Evolutionary conservation across 2,888 invertebrate species (phyloP), one percentile per base, ranked within the genome.

Genomic region (Epirrita christyi): DNA sequence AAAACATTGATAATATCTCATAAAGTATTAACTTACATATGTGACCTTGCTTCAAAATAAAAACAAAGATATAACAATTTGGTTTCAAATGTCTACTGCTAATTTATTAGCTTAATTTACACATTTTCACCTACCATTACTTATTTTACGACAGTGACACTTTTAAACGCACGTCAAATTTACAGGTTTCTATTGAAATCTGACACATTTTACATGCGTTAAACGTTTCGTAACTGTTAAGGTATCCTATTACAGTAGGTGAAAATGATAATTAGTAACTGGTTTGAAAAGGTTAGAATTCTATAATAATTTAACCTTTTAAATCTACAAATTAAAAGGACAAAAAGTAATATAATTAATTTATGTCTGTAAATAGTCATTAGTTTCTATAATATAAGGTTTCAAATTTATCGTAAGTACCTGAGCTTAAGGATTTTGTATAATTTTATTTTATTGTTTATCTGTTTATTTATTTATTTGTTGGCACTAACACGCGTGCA

Each of bases 331-430:
- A 27, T 38, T 38, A 36, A 58, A 48, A 38, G 15, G 44, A 44
- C 38, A 52, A 42, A 45, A 44, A 10, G 29, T 38, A 21, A 44
- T 53, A 38, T 48, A 32, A 55, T 43, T 43, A 52, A 55, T 59
- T 32, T 59, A 54, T 54, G 8, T 54, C 38, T 64, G 66, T 67
- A 65, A 55, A 59, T 64, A 59, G 60, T 60, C 46, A 55, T 45
- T 60, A 57, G 55, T 49, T 44, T 60, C 36, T 58, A 60, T 68
- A 21, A 21, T 69, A 57, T 73, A 69, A 69, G 66, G 41, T 58
- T 64, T 60, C 61, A 21, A 4, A 21, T 21, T 66, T 83, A 82
- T 80, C 51, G 72, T 82, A 80, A 82, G 85, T 84, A 83, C 79
- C 82, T 80, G 83, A 81, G 72, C 71, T 74, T 73, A 60, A 52